Base-by-base conservation (phyloP, 2,888 invertebrate genomes). In the Xanthostigma xanthostigma region DNA sequence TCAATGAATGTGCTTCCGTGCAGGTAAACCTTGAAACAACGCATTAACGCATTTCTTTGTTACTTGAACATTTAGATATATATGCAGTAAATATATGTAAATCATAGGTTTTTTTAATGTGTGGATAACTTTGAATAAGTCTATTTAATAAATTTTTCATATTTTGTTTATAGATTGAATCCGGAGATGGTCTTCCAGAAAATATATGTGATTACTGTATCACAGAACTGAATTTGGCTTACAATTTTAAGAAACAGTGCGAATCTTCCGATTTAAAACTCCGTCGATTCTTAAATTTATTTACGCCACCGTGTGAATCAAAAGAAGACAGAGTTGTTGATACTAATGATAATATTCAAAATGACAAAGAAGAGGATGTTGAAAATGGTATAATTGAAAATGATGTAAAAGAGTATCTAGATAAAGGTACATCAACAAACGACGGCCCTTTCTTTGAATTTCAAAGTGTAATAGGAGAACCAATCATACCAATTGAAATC, bases 1-100 rank as follows among this genome's bases (percentile, higher is more conserved):
- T 48, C 43, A 42, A 48, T 43, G 48, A 48, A 43, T 48, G 48
- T 43, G 48, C 48, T 48, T 48, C 48, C 11, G 43, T 48, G 12
- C 42, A 48, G 48, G 48, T 48, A 48, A 48, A 47, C 36, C 27
- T 27, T 27, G 27, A 27, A 27, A 27, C 27, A 27, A 27, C 27
- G 27, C 27, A 27, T 39, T 39, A 11, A 12, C 2, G 9, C 14
- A 39, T 11, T 39, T 11, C 40, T 39, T 14, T 14, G 14, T 14
- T 11, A 14, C 5, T 38, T 38, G 13, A 12, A 38, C n/a, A 17
- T 27, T 12, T 42, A 17, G 9, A 33, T 11, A 42, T 42, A 27
- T 42, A 42, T n/a, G 10, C 33, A 42, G 27, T 42, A 42, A 27
- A 17, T 42, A 42, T 42, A 42, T 27, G 5, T n/a, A 42, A 42